Evolutionary conservation across 2,888 invertebrate species (phyloP), one percentile per base, ranked within the genome.

Genomic region (Phyto melanocephala): DNA sequence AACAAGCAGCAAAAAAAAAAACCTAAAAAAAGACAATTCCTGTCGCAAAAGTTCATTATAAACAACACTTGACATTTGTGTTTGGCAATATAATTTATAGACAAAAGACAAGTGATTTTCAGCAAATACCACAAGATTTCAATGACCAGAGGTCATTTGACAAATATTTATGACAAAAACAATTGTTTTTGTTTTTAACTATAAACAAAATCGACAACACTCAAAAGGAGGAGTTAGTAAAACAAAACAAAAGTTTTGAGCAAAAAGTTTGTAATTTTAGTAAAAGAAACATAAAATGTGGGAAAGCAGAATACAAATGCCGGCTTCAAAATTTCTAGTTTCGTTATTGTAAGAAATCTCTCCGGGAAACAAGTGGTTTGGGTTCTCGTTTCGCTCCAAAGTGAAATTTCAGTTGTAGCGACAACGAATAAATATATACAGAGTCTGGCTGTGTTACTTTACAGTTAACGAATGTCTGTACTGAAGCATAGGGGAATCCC

Each of bases 101-200:
- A 79, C 82, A 79, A 82, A 76, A 79, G 82, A 76, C 82, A 82
- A 82, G 82, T 79, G 75, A 79, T 79, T 80, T 82, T 67, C 60
- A 76, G 58, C 75, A 82, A 82, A 79, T 79, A 79, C 82, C 82
- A 82, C 79, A 82, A 76, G 75, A 71, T 71, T 79, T 67, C 79
- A 82, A 79, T 84, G 84, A 47, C 76, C 75, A 84, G 76, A 81
- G 84, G 84, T 84, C 76, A 84, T 74, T 79, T 71, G 56, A 67
- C 28, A 28, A 63, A 67, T 81, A 79, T 79, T 84, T 75, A 81
- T 81, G 74, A 76, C 79, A 79, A 78, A 79, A 84, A 70, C 77
- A 77, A 68, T 62, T 28, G 62, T 42, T 62, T 35, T 42, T 20
- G 37, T 52, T 11, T 13, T 2, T 13, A 13, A 3, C 1, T 40